Percentiles rank a stretch among this genome's conserved stretches.
phyloP scores from a whole-genome alignment of 1,140 invertebrate species.

The Patella vulgata region DNA sequence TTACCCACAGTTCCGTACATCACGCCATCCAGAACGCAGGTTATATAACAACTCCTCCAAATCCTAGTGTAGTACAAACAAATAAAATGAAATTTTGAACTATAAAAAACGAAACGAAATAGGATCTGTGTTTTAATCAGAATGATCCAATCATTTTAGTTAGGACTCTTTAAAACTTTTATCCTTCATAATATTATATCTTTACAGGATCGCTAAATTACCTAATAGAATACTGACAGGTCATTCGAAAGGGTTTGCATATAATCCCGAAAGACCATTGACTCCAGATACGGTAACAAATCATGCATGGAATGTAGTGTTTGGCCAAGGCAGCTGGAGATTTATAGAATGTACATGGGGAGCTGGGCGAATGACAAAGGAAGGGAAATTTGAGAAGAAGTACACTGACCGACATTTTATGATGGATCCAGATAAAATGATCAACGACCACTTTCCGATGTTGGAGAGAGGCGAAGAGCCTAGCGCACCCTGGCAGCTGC shows the following conservation, averaged over 20 bases:
- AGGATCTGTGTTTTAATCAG: too few species aligned
- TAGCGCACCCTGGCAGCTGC: conserved; percentile 36
- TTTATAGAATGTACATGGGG: conserved; percentile 67
- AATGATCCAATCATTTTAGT: too few species aligned
- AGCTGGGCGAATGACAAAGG: conserved; percentile 50
- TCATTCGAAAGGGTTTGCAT: conserved; percentile 96
- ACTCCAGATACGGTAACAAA: conserved; percentile 85
- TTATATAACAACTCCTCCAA: too few species aligned
- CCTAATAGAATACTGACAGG: conserved; percentile 98
- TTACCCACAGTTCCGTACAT: too few species aligned
- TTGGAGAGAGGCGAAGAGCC: conserved; percentile 42
- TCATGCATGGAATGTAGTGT: conserved; percentile 54
- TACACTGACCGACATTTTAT: conserved; percentile 66
- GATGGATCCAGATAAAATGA: conserved; percentile 69
- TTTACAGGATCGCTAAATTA: conserved; percentile 74
- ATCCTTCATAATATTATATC: too few species aligned
- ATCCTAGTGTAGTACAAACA: too few species aligned
- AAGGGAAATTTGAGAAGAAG: conserved; percentile 30
- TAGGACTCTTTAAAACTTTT: too few species aligned
- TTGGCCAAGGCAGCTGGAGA: conserved; percentile 48
- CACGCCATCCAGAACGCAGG: too few species aligned
- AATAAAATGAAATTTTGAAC: too few species aligned
- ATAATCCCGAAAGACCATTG: conserved; percentile 92
- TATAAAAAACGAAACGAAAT: too few species aligned
- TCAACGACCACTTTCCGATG: conserved; percentile 69